phyloP scores from a whole-genome alignment of 2,113 vertebrate genomes.

The Myotis brandtii region DNA sequence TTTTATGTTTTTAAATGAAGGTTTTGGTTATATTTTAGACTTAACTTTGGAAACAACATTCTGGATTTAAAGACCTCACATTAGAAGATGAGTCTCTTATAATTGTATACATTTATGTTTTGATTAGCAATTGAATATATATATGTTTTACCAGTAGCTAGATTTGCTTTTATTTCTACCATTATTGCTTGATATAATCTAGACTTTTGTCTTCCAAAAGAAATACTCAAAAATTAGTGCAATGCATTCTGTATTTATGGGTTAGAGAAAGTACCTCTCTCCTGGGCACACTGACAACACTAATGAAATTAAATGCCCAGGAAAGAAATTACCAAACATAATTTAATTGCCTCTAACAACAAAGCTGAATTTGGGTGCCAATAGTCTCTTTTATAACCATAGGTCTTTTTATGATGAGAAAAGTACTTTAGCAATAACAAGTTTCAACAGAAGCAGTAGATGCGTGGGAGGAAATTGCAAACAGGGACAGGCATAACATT shows the following conservation, averaged over 20 bases:
- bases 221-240: slow-evolving; percentile 17
- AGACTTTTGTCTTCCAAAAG: background rate
- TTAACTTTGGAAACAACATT: background rate
- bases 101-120: background rate
- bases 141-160: background rate
- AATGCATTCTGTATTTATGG: slow-evolving; percentile 1
- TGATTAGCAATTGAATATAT: background rate
- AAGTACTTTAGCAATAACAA: slow-evolving; percentile 81
- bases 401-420: slow-evolving; percentile 73
- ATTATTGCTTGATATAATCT: background rate
- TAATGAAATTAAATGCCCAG: slow-evolving; percentile 44
- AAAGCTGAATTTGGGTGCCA: slow-evolving; percentile 33
- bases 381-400: slow-evolving; percentile 68
- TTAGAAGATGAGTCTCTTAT: background rate
- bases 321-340: slow-evolving; percentile 61
- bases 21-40: slow-evolving; percentile 1
- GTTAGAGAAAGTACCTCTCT: background rate
- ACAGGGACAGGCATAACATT: slow-evolving; percentile 78
- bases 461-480: slow-evolving; percentile 83
- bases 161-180: background rate
- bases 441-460: slow-evolving; percentile 83
- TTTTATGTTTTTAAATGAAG: background rate
- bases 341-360: slow-evolving; percentile 64
- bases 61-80: background rate
- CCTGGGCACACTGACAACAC: background rate